Base-by-base conservation (phyloP, 1,140 invertebrate species). In the Epicauta chinensis region DNA sequence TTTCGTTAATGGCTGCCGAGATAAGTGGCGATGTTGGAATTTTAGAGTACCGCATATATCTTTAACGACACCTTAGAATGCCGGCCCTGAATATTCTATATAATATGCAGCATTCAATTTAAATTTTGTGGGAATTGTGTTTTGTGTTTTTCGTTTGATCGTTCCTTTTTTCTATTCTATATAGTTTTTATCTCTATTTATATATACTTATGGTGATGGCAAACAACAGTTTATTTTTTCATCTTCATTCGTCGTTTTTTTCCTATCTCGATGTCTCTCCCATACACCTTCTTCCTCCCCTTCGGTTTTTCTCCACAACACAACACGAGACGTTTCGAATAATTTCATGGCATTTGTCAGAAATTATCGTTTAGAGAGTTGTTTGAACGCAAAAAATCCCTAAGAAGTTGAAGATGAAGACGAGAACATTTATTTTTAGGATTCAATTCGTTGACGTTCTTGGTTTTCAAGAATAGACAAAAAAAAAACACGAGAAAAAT, bases 101-200 rank as follows among this genome's bases (percentile, higher is more conserved):
- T 63, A 65, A 65, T 65, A 65, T 65, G 63, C 63, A 60, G 60
- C 61, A 65, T 65, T 65, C 63, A 65, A 65, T 65, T 65, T 62
- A 65, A 65, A 65, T 65, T 65, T 65, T 61, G 63, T 63, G 63
- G 52, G 63, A 65, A 65, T 55, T 54, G 58, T 55, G 56, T 59
- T 58, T 51, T 60, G 40, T 53, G 55, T 58, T 63, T 59, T 63
- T 58, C 56, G 59, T 58, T 65, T 65, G 63, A 63, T n/a, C 63
- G 59, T 61, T 23, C 7, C 7, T 23, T 23, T 23, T 23, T 23
- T 23, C 23, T 23, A 23, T 23, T 23, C 23, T 23, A 23, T 23
- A 23, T 23, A 23, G 23, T 23, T 23, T 23, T 23, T 23, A 23
- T 23, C 23, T 23, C 60, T 65, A 63, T 65, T 65, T 65, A 65